Conservation (phyloP, 2,888 invertebrate genomes). For the Rhagophthalmus giganteus region DNA sequence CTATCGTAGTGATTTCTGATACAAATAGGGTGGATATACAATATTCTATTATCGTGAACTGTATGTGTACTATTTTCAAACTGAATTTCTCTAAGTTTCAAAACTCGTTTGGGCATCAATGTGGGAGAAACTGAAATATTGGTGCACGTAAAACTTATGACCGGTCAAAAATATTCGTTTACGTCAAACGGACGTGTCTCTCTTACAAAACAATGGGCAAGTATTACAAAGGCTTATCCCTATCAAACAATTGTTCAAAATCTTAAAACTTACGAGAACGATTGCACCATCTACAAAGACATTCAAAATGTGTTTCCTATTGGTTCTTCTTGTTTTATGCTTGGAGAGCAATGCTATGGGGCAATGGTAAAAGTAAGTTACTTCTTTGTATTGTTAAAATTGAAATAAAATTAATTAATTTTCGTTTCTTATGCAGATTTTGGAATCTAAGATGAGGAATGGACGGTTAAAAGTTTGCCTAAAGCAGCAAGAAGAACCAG, state of each 20-base stretch:
- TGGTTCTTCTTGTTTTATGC: constrained; percentile 72
- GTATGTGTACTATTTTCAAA: too few relatives aligned
- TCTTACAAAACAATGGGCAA: constrained; percentile 74
- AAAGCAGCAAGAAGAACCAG: constrained; percentile 59
- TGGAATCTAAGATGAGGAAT: too few relatives aligned
- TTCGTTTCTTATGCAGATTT: too few relatives aligned
- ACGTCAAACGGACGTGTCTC: constrained; percentile 65
- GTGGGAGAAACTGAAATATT: constrained; percentile 68
- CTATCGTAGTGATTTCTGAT: too few relatives aligned
- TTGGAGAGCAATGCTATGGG: constrained; percentile 81
- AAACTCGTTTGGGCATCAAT: constrained; percentile 76
- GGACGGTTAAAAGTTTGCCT: constrained; percentile 66
- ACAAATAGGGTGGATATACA: too few relatives aligned
- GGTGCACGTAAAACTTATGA: constrained; percentile 72
- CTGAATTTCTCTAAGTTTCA: constrained; percentile 61
- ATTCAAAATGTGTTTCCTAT: constrained; percentile 69
- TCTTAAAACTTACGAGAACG: constrained; percentile 55
- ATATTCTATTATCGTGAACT: too few relatives aligned
- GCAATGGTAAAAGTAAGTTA: constrained; percentile 73
- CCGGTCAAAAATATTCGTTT: constrained; percentile 67
- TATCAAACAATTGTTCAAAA: constrained; percentile 67
- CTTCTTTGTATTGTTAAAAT: constrained; percentile 6
- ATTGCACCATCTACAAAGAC: constrained; percentile 52
- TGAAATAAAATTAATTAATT: too few relatives aligned
- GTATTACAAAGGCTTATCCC: constrained; percentile 66